Evolutionary conservation across 2,888 invertebrate species (phyloP).

Genomic region (Watsonalla binaria): DNA sequence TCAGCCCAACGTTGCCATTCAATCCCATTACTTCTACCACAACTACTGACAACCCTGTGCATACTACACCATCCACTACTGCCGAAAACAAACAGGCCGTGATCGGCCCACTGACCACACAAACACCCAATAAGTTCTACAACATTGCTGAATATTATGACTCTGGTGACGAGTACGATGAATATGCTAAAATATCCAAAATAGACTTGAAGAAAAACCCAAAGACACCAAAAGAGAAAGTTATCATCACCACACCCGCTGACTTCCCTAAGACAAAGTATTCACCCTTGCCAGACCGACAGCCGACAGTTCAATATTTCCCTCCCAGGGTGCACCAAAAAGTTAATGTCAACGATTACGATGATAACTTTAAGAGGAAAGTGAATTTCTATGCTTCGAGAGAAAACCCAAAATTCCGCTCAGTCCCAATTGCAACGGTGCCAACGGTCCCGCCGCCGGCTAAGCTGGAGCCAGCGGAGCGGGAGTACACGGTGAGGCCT

Average conservation of each 20-base stretch:
- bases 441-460: conserved; percentile 8
- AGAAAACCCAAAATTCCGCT: conserved; percentile 7
- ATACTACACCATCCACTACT: background rate
- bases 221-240: conserved; percentile 11
- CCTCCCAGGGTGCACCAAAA: conserved; percentile 48
- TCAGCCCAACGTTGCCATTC: background rate
- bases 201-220: conserved; percentile 58
- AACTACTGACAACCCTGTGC: background rate
- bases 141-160: conserved; percentile 55
- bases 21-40: background rate
- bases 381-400: conserved; percentile 33
- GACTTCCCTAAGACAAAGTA: conserved; percentile 20
- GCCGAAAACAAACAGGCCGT: conserved; percentile 16
- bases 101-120: conserved; percentile 20
- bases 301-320: conserved; percentile 63
- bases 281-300: conserved; percentile 38
- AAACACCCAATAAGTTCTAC: conserved; percentile 37
- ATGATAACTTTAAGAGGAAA: conserved; percentile 39
- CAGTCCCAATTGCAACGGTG: conserved; percentile 13
- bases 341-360: conserved; percentile 38
- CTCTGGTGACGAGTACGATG: conserved; percentile 55
- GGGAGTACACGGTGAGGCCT: background rate
- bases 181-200: conserved; percentile 52
- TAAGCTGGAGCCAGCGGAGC: background rate
- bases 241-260: conserved; percentile 18